phyloP scores from a whole-genome alignment of 2,797 vertebrate genomes.

The Phylloscopus collybita region DNA sequence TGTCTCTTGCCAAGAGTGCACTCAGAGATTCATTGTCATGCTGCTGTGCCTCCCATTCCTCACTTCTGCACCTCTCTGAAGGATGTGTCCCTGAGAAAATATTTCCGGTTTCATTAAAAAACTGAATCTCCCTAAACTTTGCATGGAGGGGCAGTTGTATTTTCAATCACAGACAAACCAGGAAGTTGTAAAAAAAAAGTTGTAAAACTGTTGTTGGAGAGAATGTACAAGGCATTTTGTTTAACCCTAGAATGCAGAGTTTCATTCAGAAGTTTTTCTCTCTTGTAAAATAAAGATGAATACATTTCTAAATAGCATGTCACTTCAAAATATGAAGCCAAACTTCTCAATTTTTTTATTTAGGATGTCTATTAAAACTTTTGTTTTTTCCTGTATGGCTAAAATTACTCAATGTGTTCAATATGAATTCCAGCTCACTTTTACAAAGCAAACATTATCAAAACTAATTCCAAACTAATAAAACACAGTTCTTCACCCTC shows the following conservation, averaged over 20 bases:
- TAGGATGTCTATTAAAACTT: neutral
- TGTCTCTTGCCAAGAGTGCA: neutral
- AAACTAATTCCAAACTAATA: neutral
- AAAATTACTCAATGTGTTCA: fast-evolving
- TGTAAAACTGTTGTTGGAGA: neutral
- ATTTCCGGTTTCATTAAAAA: neutral
- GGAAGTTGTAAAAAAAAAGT: neutral
- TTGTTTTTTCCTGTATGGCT: neutral
- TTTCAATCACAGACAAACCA: neutral
- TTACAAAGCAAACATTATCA: neutral
- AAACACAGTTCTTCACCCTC: neutral
- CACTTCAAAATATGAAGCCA: neutral
- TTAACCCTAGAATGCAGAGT: neutral
- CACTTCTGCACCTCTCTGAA: neutral
- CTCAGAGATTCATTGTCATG: neutral
- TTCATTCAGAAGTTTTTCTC: neutral
- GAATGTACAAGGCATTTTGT: neutral
- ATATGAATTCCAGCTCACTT: neutral
- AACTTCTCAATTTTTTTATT: neutral
- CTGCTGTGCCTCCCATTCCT: neutral
- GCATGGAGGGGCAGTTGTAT: neutral
- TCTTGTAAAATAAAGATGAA: neutral
- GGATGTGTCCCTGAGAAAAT: neutral
- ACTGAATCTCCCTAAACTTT: neutral
- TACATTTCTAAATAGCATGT: neutral